Evolutionary conservation across 2,797 vertebrate genomes (phyloP).

Genomic region (Sebastes taczanowskii): DNA sequence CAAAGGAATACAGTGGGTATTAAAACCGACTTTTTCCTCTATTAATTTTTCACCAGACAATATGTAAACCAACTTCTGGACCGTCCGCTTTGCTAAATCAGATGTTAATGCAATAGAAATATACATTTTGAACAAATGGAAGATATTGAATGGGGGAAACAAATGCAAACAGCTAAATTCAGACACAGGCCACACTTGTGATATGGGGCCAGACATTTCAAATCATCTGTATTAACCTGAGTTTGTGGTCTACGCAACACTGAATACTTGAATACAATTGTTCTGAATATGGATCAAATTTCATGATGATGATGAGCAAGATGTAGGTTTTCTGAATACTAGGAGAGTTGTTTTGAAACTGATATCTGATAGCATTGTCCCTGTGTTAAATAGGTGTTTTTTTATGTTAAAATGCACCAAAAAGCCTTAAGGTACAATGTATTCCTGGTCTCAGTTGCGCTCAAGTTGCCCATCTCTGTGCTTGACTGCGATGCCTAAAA

Average conservation of each 20-base stretch:
- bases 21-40: neutral
- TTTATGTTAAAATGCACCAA: constrained; percentile 29
- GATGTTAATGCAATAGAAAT: neutral
- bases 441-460: neutral
- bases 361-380: neutral
- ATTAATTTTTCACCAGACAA: neutral
- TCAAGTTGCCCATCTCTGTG: constrained; percentile 2
- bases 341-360: neutral
- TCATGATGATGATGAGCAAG: neutral
- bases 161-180: neutral
- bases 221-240: neutral
- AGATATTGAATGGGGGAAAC: neutral
- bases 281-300: neutral
- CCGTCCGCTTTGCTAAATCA: neutral
- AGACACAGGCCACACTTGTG: neutral
- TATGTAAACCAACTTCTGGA: neutral
- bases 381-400: neutral
- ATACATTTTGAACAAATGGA: neutral
- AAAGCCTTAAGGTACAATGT: constrained; percentile 33
- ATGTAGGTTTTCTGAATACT: neutral
- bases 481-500: constrained; percentile 1
- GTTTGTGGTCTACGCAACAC: neutral
- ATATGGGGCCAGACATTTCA: constrained; percentile 10
- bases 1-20: constrained; percentile 5
- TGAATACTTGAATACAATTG: constrained; percentile 30